phyloP scores from a whole-genome alignment of 2,888 invertebrate genomes.

The Mechanitis mazaeus region DNA sequence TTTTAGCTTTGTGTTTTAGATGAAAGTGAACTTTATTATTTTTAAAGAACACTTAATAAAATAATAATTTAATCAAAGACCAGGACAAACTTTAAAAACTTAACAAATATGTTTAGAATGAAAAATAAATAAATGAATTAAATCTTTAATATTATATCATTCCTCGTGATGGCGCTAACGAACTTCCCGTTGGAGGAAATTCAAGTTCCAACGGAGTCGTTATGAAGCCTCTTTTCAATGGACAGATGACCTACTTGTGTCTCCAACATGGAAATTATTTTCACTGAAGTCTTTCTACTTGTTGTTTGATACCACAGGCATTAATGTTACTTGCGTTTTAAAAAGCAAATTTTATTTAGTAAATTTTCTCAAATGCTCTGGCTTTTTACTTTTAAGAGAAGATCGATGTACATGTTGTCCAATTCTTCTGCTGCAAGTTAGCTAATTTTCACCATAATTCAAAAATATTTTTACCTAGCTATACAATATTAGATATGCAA shows the following conservation, averaged over 20 bases:
- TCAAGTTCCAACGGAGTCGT: neutral
- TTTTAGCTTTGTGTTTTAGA: no score
- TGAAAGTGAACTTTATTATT: no score
- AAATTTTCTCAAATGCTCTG: no score
- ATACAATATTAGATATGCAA: neutral
- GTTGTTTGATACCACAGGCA: neutral
- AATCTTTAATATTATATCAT: neutral
- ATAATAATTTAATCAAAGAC: no score
- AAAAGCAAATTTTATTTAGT: neutral
- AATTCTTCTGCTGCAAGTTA: no score
- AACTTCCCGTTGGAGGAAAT: constrained; percentile 1
- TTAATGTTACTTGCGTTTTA: neutral
- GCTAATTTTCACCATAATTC: no score
- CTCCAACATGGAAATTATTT: constrained; percentile 2
- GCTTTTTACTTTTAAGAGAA: no score
- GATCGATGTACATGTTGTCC: no score
- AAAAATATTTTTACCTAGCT: neutral
- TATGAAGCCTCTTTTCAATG: constrained; percentile 3
- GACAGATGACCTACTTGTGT: constrained; percentile 3
- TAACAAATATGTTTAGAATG: no score
- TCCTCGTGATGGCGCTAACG: neutral
- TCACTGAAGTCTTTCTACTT: neutral
- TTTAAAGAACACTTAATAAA: no score
- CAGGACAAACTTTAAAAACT: no score
- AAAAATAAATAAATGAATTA: neutral